A percentile compares a stretch with the other conserved stretches of the same genome.
Conservation (phyloP, 2,113 vertebrate genomes). For the Stegastes partitus region DNA sequence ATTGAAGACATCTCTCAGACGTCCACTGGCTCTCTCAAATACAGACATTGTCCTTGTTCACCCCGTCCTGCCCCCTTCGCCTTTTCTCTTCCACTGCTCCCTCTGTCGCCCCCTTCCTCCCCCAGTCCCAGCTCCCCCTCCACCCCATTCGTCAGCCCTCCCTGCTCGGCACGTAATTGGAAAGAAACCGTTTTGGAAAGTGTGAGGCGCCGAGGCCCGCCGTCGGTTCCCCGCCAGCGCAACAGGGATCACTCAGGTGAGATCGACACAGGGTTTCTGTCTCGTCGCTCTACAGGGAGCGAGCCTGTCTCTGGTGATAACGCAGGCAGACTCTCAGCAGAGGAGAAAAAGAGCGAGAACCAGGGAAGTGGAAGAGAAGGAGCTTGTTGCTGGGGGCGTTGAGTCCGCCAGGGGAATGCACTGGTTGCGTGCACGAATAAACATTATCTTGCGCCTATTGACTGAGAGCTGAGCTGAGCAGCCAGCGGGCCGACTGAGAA, state of each 20-base stretch:
- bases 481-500: conserved; percentile 66
- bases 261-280: conserved; percentile 34
- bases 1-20: conserved; percentile 81
- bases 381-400: conserved; percentile 48
- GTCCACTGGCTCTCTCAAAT: conserved; percentile 69
- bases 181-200: conserved; percentile 46
- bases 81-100: conserved; percentile 7
- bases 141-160: conserved; percentile 11
- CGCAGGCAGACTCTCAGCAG: conserved; percentile 43
- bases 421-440: conserved; percentile 63
- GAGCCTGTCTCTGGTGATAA: conserved; percentile 55
- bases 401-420: conserved; percentile 59
- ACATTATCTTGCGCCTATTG: conserved; percentile 74
- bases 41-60: conserved; percentile 67
- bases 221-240: conserved; percentile 22
- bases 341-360: conserved; percentile 8
- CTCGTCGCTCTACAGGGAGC: conserved; percentile 42
- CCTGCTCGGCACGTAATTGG: conserved; percentile 54
- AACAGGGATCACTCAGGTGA: conserved; percentile 58
- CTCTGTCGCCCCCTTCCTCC: background rate
- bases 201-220: conserved; percentile 12
- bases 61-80: conserved; percentile 18
- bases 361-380: conserved; percentile 46
- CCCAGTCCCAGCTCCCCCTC: background rate
- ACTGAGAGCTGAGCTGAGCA: conserved; percentile 67